A percentile compares a stretch with the other conserved stretches of the same genome.
Conservation (phyloP, 2,888 invertebrate genomes). For the Colostygia pectinataria region DNA sequence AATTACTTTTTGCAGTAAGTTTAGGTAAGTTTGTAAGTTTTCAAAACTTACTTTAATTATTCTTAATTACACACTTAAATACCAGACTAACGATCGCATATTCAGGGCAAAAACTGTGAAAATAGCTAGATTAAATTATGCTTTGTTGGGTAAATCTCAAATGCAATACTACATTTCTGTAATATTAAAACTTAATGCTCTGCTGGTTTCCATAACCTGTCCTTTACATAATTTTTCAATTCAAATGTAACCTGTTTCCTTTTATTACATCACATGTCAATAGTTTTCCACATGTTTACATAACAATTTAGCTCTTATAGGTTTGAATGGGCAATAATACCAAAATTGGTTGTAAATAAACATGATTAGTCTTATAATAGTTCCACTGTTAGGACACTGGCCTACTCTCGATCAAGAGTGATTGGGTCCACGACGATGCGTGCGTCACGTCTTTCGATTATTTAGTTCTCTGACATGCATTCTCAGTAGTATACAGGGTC, state of each 20-base stretch:
- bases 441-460: too few relatives aligned
- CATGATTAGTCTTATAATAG: too few relatives aligned
- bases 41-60: background rate
- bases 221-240: conserved; percentile 33
- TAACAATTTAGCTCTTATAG: conserved; percentile 12
- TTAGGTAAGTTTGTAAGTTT: too few relatives aligned
- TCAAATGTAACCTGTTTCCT: conserved; percentile 28
- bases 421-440: too few relatives aligned
- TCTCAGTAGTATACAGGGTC: too few relatives aligned
- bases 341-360: background rate
- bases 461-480: too few relatives aligned
- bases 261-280: conserved; percentile 25
- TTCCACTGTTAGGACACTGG: too few relatives aligned
- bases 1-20: too few relatives aligned
- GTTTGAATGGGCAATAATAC: conserved; percentile 1
- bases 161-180: conserved; percentile 16
- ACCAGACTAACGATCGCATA: conserved; percentile 2
- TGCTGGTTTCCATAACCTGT: conserved; percentile 26
- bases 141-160: too few relatives aligned
- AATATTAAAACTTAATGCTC: conserved; percentile 28
- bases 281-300: conserved; percentile 19
- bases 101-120: conserved; percentile 9
- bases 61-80: conserved; percentile 11
- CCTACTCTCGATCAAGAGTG: too few relatives aligned
- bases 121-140: conserved; percentile 5